Evolutionary conservation across 2,888 invertebrate species (phyloP).

Genomic region (Xestia ashworthii): DNA sequence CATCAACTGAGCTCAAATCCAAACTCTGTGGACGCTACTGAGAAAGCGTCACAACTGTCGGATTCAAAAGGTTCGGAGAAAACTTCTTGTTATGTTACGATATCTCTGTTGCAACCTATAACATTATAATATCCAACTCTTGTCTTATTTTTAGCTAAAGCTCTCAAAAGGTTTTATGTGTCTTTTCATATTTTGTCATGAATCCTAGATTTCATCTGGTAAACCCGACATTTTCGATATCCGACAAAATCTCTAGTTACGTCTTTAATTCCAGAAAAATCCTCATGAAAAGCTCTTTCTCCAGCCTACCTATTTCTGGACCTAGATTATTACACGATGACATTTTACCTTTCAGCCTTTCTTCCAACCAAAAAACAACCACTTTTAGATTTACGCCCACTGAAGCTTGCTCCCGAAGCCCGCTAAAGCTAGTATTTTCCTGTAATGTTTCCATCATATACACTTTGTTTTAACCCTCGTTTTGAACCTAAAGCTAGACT

Average conservation of each 20-base stretch:
- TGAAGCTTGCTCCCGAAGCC: too few relatives aligned
- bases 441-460: not conserved
- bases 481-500: slow-evolving; percentile 2
- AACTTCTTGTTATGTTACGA: not conserved
- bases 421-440: slow-evolving; percentile 1
- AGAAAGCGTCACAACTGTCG: not conserved
- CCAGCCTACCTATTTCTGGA: slow-evolving; percentile 9
- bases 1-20: not conserved
- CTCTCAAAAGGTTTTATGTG: not conserved
- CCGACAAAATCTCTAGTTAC: not conserved
- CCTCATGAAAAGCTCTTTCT: not conserved
- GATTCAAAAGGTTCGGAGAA: not conserved
- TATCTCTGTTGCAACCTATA: not conserved
- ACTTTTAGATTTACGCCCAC: not conserved
- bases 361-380: not conserved
- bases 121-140: not conserved
- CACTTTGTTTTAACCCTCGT: not conserved
- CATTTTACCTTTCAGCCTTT: not conserved
- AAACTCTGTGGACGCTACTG: not conserved
- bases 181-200: not conserved
- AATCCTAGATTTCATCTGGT: not conserved
- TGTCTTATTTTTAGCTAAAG: not conserved
- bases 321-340: not conserved
- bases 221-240: not conserved
- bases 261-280: slow-evolving; percentile 1